A percentile compares a stretch with the other conserved stretches of the same genome.
These are phyloP conservation scores for Zeugodacus cucurbitae DNA, from an alignment of 1,140 invertebrate genomes.

Conservation along the genomic window DNA sequence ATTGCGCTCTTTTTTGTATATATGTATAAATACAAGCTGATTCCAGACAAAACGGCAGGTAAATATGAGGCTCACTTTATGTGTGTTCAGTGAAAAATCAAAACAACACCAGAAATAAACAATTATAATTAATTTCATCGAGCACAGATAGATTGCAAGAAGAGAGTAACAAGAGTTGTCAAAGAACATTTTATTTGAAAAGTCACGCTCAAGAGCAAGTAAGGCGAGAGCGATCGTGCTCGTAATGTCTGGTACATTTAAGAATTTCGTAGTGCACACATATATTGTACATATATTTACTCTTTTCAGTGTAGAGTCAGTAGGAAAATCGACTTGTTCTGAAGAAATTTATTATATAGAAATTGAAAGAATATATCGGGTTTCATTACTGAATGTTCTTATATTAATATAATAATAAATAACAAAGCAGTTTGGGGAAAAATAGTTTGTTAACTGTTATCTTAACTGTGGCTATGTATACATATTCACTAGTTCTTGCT, in stretches of 20 bases:
- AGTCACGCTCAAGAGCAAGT: neutral
- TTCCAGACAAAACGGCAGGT: slow-evolving; percentile 2
- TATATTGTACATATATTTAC: neutral
- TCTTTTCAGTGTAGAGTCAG: neutral
- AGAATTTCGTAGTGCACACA: neutral
- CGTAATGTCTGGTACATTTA: too few relatives aligned
- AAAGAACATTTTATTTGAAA: neutral
- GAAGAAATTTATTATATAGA: neutral
- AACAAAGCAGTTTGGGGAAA: too few relatives aligned
- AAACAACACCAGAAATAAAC: slow-evolving; percentile 8
- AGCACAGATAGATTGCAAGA: neutral
- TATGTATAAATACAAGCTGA: neutral
- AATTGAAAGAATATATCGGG: too few relatives aligned
- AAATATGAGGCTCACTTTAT: neutral
- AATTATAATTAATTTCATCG: neutral
- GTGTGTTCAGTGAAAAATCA: neutral
- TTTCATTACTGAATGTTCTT: too few relatives aligned
- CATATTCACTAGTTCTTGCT: too few relatives aligned
- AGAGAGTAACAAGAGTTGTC: neutral
- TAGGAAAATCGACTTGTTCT: neutral
- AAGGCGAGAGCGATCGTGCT: too few relatives aligned
- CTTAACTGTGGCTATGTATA: too few relatives aligned
- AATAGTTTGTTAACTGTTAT: too few relatives aligned
- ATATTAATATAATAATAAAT: too few relatives aligned
- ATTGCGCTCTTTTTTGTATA: neutral